phyloP scores from a whole-genome alignment of 2,888 invertebrate species.

The Reticulitermes lucifugus region DNA sequence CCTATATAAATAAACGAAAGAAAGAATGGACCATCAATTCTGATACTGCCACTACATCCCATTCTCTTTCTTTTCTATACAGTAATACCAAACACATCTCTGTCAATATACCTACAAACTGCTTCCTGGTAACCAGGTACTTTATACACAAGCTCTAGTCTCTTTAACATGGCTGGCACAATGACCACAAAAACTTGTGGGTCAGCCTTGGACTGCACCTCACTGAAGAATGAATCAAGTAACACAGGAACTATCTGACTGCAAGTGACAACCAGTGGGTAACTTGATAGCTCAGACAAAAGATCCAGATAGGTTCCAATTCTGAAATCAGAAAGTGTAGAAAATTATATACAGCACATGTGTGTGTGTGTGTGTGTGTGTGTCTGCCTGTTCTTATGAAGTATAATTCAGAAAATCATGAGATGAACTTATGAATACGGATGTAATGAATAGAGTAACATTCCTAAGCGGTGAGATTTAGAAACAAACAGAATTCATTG shows the following conservation, averaged over 20 bases:
- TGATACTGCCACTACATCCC: too few relatives aligned
- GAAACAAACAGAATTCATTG: too few relatives aligned
- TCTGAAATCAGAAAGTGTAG: constrained; percentile 5
- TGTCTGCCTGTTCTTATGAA: too few relatives aligned
- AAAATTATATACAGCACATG: neutral
- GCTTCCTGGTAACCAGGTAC: constrained; percentile 43
- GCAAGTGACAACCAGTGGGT: constrained; percentile 49
- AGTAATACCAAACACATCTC: too few relatives aligned
- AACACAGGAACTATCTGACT: constrained; percentile 49
- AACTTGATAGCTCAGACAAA: constrained; percentile 43
- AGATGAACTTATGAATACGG: too few relatives aligned
- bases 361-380: too few relatives aligned
- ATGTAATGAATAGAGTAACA: too few relatives aligned
- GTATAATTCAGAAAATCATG: too few relatives aligned
- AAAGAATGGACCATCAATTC: too few relatives aligned
- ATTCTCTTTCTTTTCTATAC: too few relatives aligned
- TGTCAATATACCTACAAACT: constrained; percentile 44
- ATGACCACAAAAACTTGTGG: constrained; percentile 37
- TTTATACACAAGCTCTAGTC: constrained; percentile 43
- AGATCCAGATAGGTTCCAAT: constrained; percentile 45
- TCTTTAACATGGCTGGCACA: constrained; percentile 45
- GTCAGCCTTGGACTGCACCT: constrained; percentile 40
- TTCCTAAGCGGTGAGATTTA: too few relatives aligned
- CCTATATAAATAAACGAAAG: too few relatives aligned
- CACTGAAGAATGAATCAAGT: constrained; percentile 46